phyloP scores from a whole-genome alignment of 2,113 vertebrate genomes.

The Gadus chalcogrammus region DNA sequence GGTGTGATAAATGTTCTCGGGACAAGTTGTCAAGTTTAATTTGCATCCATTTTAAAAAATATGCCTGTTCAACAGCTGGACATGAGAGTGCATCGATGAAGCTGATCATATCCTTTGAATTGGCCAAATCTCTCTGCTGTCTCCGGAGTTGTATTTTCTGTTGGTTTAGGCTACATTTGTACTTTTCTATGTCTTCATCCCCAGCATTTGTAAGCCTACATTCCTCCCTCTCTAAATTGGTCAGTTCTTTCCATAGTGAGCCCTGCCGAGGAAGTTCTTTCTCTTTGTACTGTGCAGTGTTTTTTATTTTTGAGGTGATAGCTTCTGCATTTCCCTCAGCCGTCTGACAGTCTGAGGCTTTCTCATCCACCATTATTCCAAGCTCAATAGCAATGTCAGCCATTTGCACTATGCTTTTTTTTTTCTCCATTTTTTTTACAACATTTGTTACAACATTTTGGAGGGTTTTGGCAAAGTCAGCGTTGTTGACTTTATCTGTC shows the following conservation, averaged over 20 bases:
- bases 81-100: slow-evolving; percentile 53
- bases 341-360: slow-evolving; percentile 36
- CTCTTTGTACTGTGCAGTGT: slow-evolving; percentile 54
- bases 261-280: slow-evolving; percentile 56
- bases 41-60: slow-evolving; percentile 67
- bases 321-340: slow-evolving; percentile 47
- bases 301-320: slow-evolving; percentile 40
- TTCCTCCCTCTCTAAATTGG: slow-evolving; percentile 61
- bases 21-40: slow-evolving; percentile 61
- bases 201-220: slow-evolving; percentile 39
- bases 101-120: slow-evolving; percentile 47
- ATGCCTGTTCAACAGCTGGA: slow-evolving; percentile 40
- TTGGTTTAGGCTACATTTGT: slow-evolving; percentile 60
- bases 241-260: slow-evolving; percentile 55
- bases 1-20: slow-evolving; percentile 23
- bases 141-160: slow-evolving; percentile 36
- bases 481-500: slow-evolving; percentile 1
- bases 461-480: slow-evolving; percentile 44
- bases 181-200: slow-evolving; percentile 38
- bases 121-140: slow-evolving; percentile 31
- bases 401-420: slow-evolving; percentile 44
- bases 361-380: slow-evolving; percentile 62
- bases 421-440: neutral
- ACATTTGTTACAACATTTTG: slow-evolving; percentile 19
- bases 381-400: slow-evolving; percentile 39